These are phyloP conservation scores for Rhorus exstirpatorius DNA, from an alignment of 2,888 invertebrate species.

Conservation along the genomic window DNA sequence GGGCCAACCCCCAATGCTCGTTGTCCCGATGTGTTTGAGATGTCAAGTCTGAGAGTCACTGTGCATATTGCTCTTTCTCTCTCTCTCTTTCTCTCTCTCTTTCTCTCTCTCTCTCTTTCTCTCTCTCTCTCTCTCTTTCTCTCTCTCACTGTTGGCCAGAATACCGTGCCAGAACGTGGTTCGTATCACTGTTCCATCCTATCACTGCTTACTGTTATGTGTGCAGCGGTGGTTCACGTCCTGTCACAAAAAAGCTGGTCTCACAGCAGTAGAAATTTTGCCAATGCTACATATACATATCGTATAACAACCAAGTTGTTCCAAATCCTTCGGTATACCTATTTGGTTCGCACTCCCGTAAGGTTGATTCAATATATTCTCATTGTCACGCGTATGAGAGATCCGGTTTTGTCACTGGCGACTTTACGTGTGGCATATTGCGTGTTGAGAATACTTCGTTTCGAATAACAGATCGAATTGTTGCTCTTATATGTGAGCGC, in stretches of 20 bases:
- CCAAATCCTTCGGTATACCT: not conserved
- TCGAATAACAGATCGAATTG: not conserved
- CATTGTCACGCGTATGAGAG: not conserved
- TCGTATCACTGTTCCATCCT: conserved; percentile 21
- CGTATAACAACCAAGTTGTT: not conserved
- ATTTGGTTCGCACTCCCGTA: not conserved
- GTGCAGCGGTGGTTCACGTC: conserved; percentile 43
- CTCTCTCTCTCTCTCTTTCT: conserved; percentile 16
- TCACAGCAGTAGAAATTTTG: conserved; percentile 45
- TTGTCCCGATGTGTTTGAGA: not conserved
- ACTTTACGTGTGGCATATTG: not conserved
- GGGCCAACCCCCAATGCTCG: conserved; percentile 60
- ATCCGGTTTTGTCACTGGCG: not conserved
- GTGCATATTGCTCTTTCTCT: conserved; percentile 16
- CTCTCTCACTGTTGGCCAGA: conserved; percentile 19
- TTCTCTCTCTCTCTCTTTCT: conserved; percentile 11
- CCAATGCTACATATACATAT: conserved; percentile 3
- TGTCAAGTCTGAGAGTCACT: conserved; percentile 52
- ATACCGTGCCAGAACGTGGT: conserved; percentile 26
- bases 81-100: conserved; percentile 14
- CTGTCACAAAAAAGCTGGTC: conserved; percentile 27
- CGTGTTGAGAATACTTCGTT: not conserved
- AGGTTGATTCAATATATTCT: conserved; percentile 17
- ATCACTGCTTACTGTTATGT: conserved; percentile 25
- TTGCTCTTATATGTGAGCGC: too few relatives aligned